These are phyloP conservation scores for Paralichthys olivaceus DNA, from an alignment of 2,113 vertebrate genomes.

Conservation along the genomic window DNA sequence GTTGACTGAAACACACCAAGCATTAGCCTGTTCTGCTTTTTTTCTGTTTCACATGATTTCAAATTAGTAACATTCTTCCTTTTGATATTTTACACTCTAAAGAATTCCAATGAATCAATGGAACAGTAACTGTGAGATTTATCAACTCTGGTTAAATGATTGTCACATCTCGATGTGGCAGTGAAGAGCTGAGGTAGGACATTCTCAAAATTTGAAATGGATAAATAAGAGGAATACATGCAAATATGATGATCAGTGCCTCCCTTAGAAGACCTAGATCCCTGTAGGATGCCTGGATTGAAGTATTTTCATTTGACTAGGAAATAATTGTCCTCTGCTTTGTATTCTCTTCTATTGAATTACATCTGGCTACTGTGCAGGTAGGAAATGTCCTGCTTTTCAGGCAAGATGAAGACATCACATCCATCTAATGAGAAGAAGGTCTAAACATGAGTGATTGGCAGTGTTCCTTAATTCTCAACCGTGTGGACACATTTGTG, in stretches of 20 bases:
- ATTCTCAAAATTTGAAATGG: too few relatives aligned
- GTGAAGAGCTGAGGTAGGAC: too few relatives aligned
- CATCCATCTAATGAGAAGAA: background rate
- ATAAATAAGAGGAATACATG: too few relatives aligned
- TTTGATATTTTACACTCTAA: too few relatives aligned
- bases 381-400: slow-evolving; percentile 65
- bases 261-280: background rate
- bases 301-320: background rate
- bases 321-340: slow-evolving; percentile 73
- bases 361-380: slow-evolving; percentile 71
- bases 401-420: background rate
- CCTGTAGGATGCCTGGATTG: background rate
- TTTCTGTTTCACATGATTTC: too few relatives aligned
- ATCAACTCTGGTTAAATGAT: too few relatives aligned
- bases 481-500: background rate
- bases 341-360: slow-evolving; percentile 69
- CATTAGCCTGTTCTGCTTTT: too few relatives aligned
- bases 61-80: too few relatives aligned
- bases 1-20: too few relatives aligned
- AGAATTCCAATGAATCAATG: too few relatives aligned
- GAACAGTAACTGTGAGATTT: too few relatives aligned
- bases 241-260: background rate
- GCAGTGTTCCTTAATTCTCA: background rate
- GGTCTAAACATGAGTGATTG: background rate
- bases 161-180: too few relatives aligned